phyloP scores from a whole-genome alignment of 2,113 vertebrate species.

The Micromys minutus region DNA sequence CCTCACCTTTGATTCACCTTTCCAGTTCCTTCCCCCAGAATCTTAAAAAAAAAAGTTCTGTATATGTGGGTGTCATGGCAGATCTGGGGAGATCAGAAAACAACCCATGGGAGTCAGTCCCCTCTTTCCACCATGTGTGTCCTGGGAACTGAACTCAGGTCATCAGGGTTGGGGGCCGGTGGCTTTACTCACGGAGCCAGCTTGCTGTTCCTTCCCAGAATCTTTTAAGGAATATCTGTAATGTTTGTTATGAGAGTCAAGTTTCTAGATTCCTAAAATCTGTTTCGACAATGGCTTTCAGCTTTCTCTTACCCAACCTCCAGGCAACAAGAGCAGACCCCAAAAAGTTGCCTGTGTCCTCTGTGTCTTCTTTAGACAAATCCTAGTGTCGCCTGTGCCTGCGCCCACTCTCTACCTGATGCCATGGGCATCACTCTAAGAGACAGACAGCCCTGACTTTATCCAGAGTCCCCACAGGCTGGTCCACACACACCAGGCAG shows the following conservation, averaged over 20 bases:
- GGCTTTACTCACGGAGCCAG: background rate
- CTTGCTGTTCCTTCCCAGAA: background rate
- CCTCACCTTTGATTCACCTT: background rate
- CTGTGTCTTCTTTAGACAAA: background rate
- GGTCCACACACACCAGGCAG: background rate
- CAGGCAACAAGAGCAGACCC: background rate
- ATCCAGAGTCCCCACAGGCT: background rate
- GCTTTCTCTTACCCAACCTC: constrained; percentile 2
- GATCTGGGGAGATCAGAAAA: background rate
- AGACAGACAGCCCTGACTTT: background rate
- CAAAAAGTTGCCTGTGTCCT: background rate
- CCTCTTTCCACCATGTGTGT: background rate
- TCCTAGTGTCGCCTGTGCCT: background rate
- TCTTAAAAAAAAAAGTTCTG: background rate
- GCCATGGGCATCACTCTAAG: background rate
- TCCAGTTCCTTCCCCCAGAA: background rate
- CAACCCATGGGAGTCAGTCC: background rate
- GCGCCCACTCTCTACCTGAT: background rate
- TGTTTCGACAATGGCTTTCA: background rate
- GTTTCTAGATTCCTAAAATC: background rate
- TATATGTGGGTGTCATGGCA: background rate
- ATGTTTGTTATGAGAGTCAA: background rate
- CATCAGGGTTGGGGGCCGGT: background rate
- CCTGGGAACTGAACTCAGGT: background rate
- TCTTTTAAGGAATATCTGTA: background rate